phyloP scores from a whole-genome alignment of 2,888 invertebrate species.

The Noctua comes region DNA sequence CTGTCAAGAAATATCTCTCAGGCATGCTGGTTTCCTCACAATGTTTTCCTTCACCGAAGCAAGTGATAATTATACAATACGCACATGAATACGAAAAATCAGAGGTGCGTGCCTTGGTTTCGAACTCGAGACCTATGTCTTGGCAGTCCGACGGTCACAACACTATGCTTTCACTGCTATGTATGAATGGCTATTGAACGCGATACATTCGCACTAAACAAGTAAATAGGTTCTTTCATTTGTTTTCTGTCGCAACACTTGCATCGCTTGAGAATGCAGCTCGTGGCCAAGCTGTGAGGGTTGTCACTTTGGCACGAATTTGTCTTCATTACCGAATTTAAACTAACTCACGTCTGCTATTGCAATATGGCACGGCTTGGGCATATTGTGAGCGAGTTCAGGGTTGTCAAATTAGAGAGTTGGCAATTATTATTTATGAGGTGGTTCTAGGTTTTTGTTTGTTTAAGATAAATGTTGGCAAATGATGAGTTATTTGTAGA shows the following conservation, averaged over 20 bases:
- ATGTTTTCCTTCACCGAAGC: no score
- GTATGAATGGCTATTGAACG: no score
- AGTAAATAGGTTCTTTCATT: not conserved
- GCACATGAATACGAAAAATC: no score
- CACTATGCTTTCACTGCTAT: no score
- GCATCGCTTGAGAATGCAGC: not conserved
- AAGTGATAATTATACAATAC: no score
- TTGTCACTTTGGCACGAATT: slow-evolving; percentile 46
- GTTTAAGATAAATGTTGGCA: slow-evolving; percentile 28
- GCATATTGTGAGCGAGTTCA: slow-evolving; percentile 46
- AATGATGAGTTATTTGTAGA: slow-evolving; percentile 1
- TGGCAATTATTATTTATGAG: slow-evolving; percentile 50
- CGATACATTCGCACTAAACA: not conserved
- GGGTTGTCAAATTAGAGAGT: slow-evolving; percentile 43
- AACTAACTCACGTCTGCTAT: slow-evolving; percentile 58
- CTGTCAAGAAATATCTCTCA: no score
- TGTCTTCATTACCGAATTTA: slow-evolving; percentile 65
- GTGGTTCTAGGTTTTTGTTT: slow-evolving; percentile 14
- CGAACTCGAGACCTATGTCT: no score
- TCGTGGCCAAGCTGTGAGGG: slow-evolving; percentile 2
- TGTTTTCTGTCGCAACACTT: not conserved
- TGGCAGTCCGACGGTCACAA: no score
- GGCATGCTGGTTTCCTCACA: no score
- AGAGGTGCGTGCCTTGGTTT: no score
- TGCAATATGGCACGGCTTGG: slow-evolving; percentile 46